Percentiles rank a stretch among this genome's conserved stretches.
Evolutionary conservation across 2,113 vertebrate genomes (phyloP).

Genomic region (Potamarius usumacintae): DNA sequence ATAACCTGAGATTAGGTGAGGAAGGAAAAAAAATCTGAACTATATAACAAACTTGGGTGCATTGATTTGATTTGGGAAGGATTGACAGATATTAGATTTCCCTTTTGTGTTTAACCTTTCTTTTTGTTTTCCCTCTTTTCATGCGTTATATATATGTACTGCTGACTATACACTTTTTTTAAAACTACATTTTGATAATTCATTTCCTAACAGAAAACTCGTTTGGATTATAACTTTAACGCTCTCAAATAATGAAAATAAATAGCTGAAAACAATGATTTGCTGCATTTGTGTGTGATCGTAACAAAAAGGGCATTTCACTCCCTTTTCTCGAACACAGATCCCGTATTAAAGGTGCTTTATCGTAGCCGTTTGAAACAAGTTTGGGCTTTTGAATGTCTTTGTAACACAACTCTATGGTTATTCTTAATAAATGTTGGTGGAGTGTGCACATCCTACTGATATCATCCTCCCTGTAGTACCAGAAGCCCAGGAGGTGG

Average conservation of each 20-base stretch:
- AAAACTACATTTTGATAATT: slow-evolving; percentile 81
- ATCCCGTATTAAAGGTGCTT: neutral
- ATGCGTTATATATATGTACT: slow-evolving; percentile 69
- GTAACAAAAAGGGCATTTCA: neutral
- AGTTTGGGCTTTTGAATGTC: neutral
- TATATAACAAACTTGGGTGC: slow-evolving; percentile 39
- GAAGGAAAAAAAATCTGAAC: slow-evolving; percentile 38
- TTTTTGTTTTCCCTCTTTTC: slow-evolving; percentile 47
- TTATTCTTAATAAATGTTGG: neutral
- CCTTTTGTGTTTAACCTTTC: slow-evolving; percentile 57
- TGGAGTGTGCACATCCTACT: neutral
- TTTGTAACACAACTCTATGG: neutral
- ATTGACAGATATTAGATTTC: slow-evolving; percentile 59
- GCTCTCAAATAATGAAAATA: slow-evolving; percentile 76
- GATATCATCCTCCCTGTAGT: neutral
- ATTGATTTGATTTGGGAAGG: slow-evolving; percentile 38
- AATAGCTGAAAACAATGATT: slow-evolving; percentile 64
- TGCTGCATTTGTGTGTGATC: slow-evolving; percentile 36
- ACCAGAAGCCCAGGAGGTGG: neutral
- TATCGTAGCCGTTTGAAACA: neutral
- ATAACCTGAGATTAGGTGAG: slow-evolving; percentile 61
- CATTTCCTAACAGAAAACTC: slow-evolving; percentile 75
- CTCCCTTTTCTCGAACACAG: neutral
- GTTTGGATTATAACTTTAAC: slow-evolving; percentile 78
- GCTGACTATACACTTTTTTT: slow-evolving; percentile 76